Percentiles rank a stretch among this genome's conserved stretches.
Conservation (phyloP, 2,888 invertebrate species). For the Hirtodrosophila alboralis region DNA sequence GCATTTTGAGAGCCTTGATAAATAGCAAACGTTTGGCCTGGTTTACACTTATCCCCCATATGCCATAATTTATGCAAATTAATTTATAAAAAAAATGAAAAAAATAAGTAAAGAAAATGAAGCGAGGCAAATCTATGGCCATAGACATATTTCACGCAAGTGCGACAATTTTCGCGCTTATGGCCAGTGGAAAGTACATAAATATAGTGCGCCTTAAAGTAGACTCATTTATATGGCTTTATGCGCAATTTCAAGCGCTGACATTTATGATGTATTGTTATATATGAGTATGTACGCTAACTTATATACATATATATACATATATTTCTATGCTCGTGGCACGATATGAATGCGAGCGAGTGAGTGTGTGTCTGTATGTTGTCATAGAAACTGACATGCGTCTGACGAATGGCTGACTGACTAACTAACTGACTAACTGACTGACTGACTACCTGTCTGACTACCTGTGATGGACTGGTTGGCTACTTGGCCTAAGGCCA, state of each 20-base stretch:
- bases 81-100: conserved; percentile 59
- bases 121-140: conserved; percentile 35
- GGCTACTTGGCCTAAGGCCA: conserved; percentile 24
- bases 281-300: conserved; percentile 39
- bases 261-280: conserved; percentile 78
- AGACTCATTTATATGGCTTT: conserved; percentile 81
- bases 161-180: conserved; percentile 71
- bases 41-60: conserved; percentile 58
- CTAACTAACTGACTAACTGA: conserved; percentile 38
- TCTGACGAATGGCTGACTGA: conserved; percentile 48
- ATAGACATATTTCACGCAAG: conserved; percentile 72
- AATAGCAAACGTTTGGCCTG: conserved; percentile 67
- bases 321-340: neutral
- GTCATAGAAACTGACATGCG: conserved; percentile 61
- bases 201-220: conserved; percentile 75
- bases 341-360: conserved; percentile 2
- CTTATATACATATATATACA: conserved; percentile 12
- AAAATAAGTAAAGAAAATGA: conserved; percentile 12
- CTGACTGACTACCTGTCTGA: conserved; percentile 17
- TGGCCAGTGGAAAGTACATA: conserved; percentile 61
- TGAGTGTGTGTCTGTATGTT: conserved; percentile 28
- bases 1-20: conserved; percentile 54
- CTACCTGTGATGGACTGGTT: too few species aligned
- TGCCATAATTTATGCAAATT: conserved; percentile 78
- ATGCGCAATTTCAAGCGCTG: conserved; percentile 76